Base-by-base conservation (phyloP, 2,113 vertebrate genomes). In the Corydoras sp. region DNA sequence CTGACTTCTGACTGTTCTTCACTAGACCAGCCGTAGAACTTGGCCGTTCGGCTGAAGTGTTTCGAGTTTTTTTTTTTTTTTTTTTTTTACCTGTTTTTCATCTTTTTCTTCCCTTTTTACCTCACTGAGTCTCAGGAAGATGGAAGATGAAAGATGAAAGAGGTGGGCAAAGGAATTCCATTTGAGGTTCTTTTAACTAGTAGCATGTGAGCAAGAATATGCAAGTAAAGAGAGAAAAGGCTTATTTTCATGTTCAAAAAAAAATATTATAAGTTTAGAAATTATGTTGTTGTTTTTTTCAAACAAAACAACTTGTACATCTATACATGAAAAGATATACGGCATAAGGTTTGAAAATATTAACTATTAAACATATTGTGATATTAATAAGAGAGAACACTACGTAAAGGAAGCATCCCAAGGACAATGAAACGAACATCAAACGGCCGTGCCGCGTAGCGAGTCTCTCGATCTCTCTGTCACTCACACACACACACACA, bases 101-200 rank as follows among this genome's bases (percentile, higher is more conserved):
- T 12, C n/a, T 12, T 24, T 54, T 2, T 71, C 5, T 48, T 7
- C 30, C 10, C 67, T 59, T n/a, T 3, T 58, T 15, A 12, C 12
- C 66, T 15, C 14, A 2, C 61, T 15, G 49, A 54, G 18, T 56
- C 69, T 59, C 72, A 59, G 43, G 48, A 65, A 72, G 72, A 71
- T 78, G 64, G 71, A 75, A 78, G 72, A 66, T 54, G 65, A 29
- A 51, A 56, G 24, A 43, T 43, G 63, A 74, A 74, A 78, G 72
- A 65, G 59, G 64, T 35, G 58, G 56, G 24, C 56, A 58, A 72
- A 58, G 76, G 73, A 78, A 72, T 78, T 78, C 77, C 77, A 78
- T 75, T 75, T 75, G 73, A 53, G 9, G 65, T 62, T 31, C 74
- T 74, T 78, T 78, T 75, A 78, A 68, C 75, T 78, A 78, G 73